Evolutionary conservation across 1,140 invertebrate species (phyloP).

Genomic region (Drosophila micromelanica): DNA sequence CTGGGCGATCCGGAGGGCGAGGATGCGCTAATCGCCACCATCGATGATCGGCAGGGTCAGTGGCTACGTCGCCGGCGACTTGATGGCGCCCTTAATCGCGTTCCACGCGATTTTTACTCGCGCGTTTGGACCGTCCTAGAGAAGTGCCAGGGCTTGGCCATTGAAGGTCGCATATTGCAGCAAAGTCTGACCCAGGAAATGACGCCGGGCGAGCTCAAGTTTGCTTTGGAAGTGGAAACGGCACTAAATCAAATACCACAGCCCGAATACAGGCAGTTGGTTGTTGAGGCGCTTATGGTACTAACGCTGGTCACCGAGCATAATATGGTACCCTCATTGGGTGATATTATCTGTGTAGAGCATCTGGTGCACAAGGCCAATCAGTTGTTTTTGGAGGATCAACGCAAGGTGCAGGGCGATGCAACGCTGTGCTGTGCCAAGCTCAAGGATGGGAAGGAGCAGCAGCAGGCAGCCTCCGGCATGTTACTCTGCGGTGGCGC

Average conservation of each 20-base stretch:
- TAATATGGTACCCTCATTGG: constrained; percentile 90
- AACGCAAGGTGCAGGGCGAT: constrained; percentile 93
- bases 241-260: constrained; percentile 98
- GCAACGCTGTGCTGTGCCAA: constrained; percentile 96
- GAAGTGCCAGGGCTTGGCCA: constrained; percentile 95
- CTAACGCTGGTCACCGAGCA: constrained; percentile 96
- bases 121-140: constrained; percentile 96
- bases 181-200: constrained; percentile 98
- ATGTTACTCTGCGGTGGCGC: constrained; percentile 94
- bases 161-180: constrained; percentile 94
- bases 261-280: constrained; percentile 98
- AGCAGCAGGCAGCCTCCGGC: constrained; percentile 86
- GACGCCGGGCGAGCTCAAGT: constrained; percentile 99
- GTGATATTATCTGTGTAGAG: constrained; percentile 95
- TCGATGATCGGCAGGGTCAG: constrained; percentile 94
- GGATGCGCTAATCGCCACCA: constrained; percentile 80
- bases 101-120: constrained; percentile 98
- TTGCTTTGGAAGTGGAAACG: constrained; percentile 98
- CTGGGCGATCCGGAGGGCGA: constrained; percentile 87
- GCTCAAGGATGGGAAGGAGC: constrained; percentile 87
- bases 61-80: constrained; percentile 97
- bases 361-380: constrained; percentile 97
- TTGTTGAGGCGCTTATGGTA: constrained; percentile 99
- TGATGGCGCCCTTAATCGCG: constrained; percentile 98
- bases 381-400: constrained; percentile 97